Percentiles rank a stretch among this genome's conserved stretches.
These are phyloP conservation scores for Aepyceros melampus DNA, from an alignment of 2,113 vertebrate species.

Conservation along the genomic window DNA sequence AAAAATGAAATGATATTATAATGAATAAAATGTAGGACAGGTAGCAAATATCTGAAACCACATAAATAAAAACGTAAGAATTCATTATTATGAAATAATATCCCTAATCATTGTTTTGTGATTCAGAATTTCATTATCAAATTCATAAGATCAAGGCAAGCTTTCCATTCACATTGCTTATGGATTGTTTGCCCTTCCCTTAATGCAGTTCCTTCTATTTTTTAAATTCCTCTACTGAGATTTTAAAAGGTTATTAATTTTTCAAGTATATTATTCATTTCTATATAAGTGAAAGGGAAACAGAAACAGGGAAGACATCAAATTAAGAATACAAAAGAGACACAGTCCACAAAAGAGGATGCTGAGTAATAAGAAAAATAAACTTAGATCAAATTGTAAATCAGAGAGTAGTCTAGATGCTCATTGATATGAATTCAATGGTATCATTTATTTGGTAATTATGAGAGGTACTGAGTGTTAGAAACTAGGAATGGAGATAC, in stretches of 20 bases:
- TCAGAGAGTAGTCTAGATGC: not conserved
- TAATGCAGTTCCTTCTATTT: not conserved
- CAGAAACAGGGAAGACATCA: not conserved
- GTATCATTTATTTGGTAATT: not conserved
- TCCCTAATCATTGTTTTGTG: not conserved
- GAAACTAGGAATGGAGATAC: not conserved
- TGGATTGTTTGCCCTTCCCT: not conserved
- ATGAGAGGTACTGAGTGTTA: not conserved
- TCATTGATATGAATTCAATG: not conserved
- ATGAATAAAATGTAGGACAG: not conserved
- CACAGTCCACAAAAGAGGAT: not conserved
- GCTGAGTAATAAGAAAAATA: slow-evolving; percentile 7
- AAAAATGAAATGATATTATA: not conserved
- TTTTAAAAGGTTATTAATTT: not conserved
- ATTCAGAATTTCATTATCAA: not conserved
- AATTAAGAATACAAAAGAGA: not conserved
- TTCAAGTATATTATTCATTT: not conserved
- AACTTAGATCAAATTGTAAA: not conserved
- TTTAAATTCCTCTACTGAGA: not conserved
- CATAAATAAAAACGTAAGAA: not conserved
- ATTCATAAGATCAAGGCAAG: not conserved
- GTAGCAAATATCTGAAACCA: not conserved
- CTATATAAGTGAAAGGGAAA: slow-evolving; percentile 2
- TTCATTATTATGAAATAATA: not conserved
- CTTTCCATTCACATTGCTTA: not conserved